These are phyloP conservation scores for Saimiri boliviensis DNA, from an alignment of 2,113 vertebrate genomes.

Conservation along the genomic window DNA sequence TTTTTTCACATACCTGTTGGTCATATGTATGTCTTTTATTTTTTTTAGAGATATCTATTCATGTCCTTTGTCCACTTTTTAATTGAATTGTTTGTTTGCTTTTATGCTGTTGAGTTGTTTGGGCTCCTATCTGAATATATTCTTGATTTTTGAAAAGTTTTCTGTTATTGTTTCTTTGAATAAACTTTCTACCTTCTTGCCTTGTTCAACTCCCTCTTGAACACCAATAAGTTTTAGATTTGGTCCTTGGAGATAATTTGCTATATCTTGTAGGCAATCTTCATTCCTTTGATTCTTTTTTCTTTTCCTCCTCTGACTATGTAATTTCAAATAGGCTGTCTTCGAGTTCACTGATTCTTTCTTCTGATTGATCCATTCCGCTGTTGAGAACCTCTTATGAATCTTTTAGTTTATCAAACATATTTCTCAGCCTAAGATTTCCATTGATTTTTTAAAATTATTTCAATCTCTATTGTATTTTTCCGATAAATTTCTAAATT, in stretches of 20 bases:
- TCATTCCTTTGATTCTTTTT: not conserved
- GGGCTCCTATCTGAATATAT: too few species aligned
- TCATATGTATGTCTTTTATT: not conserved
- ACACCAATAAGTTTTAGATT: not conserved
- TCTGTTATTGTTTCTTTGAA: not conserved
- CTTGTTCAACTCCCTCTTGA: not conserved
- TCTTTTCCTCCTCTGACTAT: not conserved
- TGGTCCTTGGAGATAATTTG: not conserved
- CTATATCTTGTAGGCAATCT: not conserved
- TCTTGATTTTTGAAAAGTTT: not conserved
- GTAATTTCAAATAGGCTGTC: not conserved
- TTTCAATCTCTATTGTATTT: not conserved
- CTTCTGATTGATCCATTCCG: not conserved
- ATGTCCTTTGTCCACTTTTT: too few species aligned
- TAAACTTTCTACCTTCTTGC: not conserved
- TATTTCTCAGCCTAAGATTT: not conserved
- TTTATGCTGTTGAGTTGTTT: too few species aligned
- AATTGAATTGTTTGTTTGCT: too few species aligned
- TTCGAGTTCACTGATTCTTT: not conserved
- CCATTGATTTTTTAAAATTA: not conserved
- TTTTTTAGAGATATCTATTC: too few species aligned
- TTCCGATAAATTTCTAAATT: not conserved
- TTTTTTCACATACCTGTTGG: not conserved
- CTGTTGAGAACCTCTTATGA: not conserved
- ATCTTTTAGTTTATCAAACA: not conserved